Conservation (phyloP, 2,888 invertebrate species). For the Drosophila bunnanda region DNA sequence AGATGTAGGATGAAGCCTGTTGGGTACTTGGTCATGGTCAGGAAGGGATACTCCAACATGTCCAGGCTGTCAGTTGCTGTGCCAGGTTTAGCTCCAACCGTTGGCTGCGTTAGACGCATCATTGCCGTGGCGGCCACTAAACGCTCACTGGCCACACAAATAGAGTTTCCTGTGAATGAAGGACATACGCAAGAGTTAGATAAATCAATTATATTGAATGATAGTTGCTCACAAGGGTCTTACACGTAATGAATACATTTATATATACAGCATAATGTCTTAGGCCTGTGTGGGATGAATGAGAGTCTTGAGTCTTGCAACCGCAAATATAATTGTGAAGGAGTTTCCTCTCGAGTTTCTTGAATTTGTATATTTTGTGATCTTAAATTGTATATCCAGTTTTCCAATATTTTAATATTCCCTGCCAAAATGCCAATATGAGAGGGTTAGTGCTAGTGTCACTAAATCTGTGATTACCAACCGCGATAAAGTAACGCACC, state of each 20-base stretch:
- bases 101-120: constrained; percentile 87
- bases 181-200: not conserved
- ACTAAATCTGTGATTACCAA: not conserved
- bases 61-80: constrained; percentile 91
- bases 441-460: not conserved
- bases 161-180: constrained; percentile 88
- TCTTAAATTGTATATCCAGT: not conserved
- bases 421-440: constrained; percentile 2
- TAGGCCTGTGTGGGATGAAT: not conserved
- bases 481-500: not conserved
- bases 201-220: too few relatives aligned
- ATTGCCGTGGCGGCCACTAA: constrained; percentile 86
- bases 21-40: constrained; percentile 96
- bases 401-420: not conserved
- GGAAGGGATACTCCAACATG: constrained; percentile 97
- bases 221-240: constrained; percentile 3
- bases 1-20: constrained; percentile 94
- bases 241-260: constrained; percentile 33
- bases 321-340: not conserved
- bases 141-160: constrained; percentile 88
- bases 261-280: constrained; percentile 36
- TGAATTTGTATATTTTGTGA: not conserved
- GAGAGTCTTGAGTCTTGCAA: constrained; percentile 6
- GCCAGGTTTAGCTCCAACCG: constrained; percentile 86
- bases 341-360: not conserved